These are phyloP conservation scores for Adoxophyes honmai DNA, from an alignment of 1,140 invertebrate species.

Conservation along the genomic window DNA sequence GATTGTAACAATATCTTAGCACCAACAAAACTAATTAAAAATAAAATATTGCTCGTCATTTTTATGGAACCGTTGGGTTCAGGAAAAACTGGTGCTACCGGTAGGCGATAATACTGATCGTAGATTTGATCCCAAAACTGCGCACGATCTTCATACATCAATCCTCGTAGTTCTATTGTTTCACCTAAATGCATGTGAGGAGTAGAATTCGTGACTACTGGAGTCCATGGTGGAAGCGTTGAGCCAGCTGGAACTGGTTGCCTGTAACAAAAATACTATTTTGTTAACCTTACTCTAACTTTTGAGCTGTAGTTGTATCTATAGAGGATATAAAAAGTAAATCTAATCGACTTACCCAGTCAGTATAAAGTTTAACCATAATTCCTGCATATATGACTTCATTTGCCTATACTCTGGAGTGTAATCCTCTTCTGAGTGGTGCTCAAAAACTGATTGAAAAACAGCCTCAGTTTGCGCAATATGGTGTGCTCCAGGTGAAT, in stretches of 20 bases:
- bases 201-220: neutral
- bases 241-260: neutral
- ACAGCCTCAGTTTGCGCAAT: neutral
- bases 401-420: neutral
- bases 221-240: neutral
- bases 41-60: too few relatives aligned
- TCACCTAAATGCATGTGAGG: neutral
- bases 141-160: neutral
- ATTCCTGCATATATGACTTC: neutral
- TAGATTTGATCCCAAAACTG: neutral
- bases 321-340: neutral
- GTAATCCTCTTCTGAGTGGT: neutral
- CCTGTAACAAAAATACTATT: neutral
- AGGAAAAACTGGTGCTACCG: neutral
- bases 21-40: too few relatives aligned
- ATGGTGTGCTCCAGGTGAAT: neutral
- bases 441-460: neutral
- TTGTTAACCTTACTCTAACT: too few relatives aligned
- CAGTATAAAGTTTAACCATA: neutral
- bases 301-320: too few relatives aligned
- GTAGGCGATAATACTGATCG: neutral
- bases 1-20: too few relatives aligned
- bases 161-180: neutral
- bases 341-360: neutral
- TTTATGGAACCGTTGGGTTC: too few relatives aligned